Percentiles rank a stretch among this genome's conserved stretches.
Evolutionary conservation across 30 jellyfish, hydroid and myxozoan species (phyloP).

Genomic region (Aurelia sp.): DNA sequence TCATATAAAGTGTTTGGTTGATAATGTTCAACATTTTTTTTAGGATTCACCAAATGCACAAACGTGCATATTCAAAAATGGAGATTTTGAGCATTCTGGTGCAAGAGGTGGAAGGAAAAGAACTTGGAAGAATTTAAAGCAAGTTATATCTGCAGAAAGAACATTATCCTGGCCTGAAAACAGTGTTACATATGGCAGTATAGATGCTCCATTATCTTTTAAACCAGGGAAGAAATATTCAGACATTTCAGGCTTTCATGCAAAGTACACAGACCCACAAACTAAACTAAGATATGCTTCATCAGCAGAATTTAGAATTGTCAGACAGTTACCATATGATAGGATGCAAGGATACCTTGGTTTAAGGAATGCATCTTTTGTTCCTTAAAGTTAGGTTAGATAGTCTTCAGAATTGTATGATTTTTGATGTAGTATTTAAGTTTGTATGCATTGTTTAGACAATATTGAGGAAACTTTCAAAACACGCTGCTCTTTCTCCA

Average conservation of each 20-base stretch:
- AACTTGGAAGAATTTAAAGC: constrained; percentile 84
- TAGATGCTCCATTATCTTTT: constrained; percentile 95
- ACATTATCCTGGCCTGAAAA: constrained; percentile 68
- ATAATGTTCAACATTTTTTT: background rate
- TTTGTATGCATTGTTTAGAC: too few relatives aligned
- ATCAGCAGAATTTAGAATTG: constrained; percentile 72
- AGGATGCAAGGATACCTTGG: constrained; percentile 92
- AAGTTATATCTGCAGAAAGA: constrained; percentile 80
- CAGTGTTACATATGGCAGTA: constrained; percentile 75
- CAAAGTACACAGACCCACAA: constrained; percentile 91
- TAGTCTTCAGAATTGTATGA: too few relatives aligned
- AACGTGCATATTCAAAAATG: constrained; percentile 53
- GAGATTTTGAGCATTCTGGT: constrained; percentile 76
- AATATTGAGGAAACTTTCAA: too few relatives aligned
- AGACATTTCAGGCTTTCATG: constrained; percentile 93
- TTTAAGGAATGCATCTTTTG: constrained; percentile 81
- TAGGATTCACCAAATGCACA: constrained; percentile 42
- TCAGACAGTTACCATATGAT: constrained; percentile 88
- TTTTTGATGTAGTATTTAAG: too few relatives aligned
- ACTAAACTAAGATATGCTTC: constrained; percentile 83
- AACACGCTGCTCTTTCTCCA: too few relatives aligned
- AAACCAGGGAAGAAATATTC: constrained; percentile 95
- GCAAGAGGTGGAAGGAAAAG: constrained; percentile 86
- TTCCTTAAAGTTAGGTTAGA: constrained; percentile 7
- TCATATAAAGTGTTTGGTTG: too few relatives aligned